Conservation (phyloP, 1,140 invertebrate species). For the Helicoverpa zea region DNA sequence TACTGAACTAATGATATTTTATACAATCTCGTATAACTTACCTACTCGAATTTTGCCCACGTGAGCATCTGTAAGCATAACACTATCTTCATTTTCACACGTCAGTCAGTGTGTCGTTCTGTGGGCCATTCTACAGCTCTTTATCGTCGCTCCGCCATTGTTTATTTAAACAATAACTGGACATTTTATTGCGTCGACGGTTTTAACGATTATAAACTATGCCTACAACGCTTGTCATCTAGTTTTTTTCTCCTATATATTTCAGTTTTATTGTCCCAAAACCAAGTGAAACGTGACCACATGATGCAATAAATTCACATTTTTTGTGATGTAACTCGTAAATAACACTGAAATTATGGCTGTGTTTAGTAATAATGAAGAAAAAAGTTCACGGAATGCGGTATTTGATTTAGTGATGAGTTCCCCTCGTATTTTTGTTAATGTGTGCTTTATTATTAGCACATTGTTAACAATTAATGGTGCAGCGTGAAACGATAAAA, state of each 20-base stretch:
- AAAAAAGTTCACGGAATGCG: conserved; percentile 37
- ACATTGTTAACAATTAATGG: conserved; percentile 32
- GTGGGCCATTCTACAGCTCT: conserved; percentile 70
- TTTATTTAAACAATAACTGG: conserved; percentile 83
- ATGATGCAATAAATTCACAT: conserved; percentile 60
- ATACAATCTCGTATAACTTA: too few species aligned
- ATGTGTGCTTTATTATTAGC: conserved; percentile 41
- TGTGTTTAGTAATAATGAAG: conserved; percentile 51
- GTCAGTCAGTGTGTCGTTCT: conserved; percentile 69
- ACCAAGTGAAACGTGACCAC: conserved; percentile 58
- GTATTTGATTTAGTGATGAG: conserved; percentile 48
- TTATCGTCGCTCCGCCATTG: conserved; percentile 76
- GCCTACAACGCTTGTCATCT: conserved; percentile 44
- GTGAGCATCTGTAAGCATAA: not conserved
- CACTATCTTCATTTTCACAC: conserved; percentile 70
- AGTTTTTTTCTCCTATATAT: conserved; percentile 44
- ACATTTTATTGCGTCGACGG: conserved; percentile 77
- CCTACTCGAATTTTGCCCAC: conserved; percentile 10
- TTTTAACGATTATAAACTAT: conserved; percentile 80
- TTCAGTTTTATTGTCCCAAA: conserved; percentile 61
- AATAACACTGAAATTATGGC: conserved; percentile 58
- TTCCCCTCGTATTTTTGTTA: conserved; percentile 46
- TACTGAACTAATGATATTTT: too few species aligned
- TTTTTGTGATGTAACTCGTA: conserved; percentile 57
- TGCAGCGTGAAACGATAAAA: not conserved